A percentile compares a stretch with the other conserved stretches of the same genome.
These are phyloP conservation scores for Oscheius onirici DNA, from an alignment of 2,888 invertebrate genomes.

Conservation along the genomic window DNA sequence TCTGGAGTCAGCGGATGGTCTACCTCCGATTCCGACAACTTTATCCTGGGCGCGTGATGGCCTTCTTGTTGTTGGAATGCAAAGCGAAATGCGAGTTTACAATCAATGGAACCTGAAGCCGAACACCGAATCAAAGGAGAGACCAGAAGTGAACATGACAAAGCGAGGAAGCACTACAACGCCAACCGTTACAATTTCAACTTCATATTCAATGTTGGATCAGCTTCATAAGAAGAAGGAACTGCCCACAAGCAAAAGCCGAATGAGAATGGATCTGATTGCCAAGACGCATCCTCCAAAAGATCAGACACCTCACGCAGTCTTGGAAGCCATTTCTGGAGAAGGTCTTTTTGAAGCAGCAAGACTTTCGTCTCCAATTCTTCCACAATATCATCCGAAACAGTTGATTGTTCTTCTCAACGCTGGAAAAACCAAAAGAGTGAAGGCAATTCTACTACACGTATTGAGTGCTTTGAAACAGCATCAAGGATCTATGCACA, in stretches of 20 bases:
- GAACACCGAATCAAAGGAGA: slow-evolving; percentile 24
- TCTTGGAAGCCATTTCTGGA: slow-evolving; percentile 39
- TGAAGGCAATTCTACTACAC: slow-evolving; percentile 96
- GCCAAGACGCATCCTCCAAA: slow-evolving; percentile 34
- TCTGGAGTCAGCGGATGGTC: slow-evolving; percentile 81
- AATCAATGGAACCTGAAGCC: slow-evolving; percentile 78
- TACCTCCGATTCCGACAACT: slow-evolving; percentile 96
- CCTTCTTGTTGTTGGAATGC: slow-evolving; percentile 97
- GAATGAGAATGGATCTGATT: slow-evolving; percentile 56
- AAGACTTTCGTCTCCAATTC: slow-evolving; percentile 92
- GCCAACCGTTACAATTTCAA: slow-evolving; percentile 35
- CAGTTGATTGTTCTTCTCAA: slow-evolving; percentile 97
- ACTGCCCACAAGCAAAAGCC: slow-evolving; percentile 47
- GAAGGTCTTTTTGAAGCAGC: slow-evolving; percentile 85
- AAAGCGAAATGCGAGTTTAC: slow-evolving; percentile 99
- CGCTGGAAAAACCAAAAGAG: slow-evolving; percentile 96
- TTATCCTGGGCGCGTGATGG: slow-evolving; percentile 97
- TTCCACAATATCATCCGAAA: slow-evolving; percentile 99
- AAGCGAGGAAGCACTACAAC: slow-evolving; percentile 20
- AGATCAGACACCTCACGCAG: slow-evolving; percentile 36
- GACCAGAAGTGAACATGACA: background rate
- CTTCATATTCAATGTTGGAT: slow-evolving; percentile 69
- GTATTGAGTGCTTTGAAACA: slow-evolving; percentile 81
- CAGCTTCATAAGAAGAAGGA: slow-evolving; percentile 58
- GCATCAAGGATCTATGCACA: slow-evolving; percentile 36